Base-by-base conservation (phyloP, 2,888 invertebrate species). In the Sminthurides aquaticus region DNA sequence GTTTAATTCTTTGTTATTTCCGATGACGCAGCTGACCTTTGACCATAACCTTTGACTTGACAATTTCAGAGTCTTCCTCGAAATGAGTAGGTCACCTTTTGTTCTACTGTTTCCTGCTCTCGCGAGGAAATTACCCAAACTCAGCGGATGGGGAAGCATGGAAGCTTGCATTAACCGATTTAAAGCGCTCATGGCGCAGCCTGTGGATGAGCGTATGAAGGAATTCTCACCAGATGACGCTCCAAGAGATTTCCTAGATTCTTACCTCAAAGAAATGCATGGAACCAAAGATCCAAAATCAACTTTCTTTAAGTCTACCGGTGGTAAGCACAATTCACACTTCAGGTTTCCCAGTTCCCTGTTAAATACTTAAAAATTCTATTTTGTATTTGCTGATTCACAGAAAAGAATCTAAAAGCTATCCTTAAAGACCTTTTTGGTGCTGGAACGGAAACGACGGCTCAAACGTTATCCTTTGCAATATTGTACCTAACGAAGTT, bases 401-500 rank as follows among this genome's bases (percentile, higher is more conserved):
- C 43, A 34, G 43, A 11, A 15, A 15, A 52, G 24, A 52, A 52
- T 52, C 20, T 52, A n/a, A 22, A n/a, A n/a, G n/a, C 24, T 5
- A n/a, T 52, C n/a, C 5, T 52, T 5, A 5, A n/a, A 8, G 54
- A 52, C 24, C 54, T 52, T 5, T 52, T 52, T n/a, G 54, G 54
- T 8, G 54, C 54, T 5, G 54, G 54, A n/a, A 20, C 24, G 5
- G 54, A 52, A 20, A 52, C 54, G 5, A 22, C 24, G 20, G 24
- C 11, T n/a, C 24, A n/a, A 20, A 52, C 54, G 24, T 8, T 52
- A n/a, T 57, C 27, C 5, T 57, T 57, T 57, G 52, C 58, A 11
- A 29, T 64, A 5, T 24, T 64, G 24, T 64, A 64, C 43, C n/a
- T 64, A n/a, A 26, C 34, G 18, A 58, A 26, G 15, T 43, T 3